These are phyloP conservation scores for Acropternis orthonyx DNA, from an alignment of 2,797 vertebrate species.

Conservation along the genomic window DNA sequence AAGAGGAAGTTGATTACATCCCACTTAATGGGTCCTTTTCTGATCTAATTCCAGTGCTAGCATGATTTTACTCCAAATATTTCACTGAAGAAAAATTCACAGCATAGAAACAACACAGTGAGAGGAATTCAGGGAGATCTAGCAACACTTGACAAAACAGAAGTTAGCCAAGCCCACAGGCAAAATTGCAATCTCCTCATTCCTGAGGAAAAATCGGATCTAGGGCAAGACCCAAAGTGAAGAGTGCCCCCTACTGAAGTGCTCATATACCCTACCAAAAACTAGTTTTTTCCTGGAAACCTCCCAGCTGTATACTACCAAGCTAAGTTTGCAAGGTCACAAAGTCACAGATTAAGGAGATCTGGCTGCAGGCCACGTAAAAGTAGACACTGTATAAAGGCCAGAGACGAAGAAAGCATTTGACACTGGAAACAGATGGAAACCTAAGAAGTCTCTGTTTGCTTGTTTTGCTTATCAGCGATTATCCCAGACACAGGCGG, in stretches of 20 bases:
- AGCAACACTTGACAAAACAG: background rate
- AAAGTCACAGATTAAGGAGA: background rate
- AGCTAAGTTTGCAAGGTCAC: background rate
- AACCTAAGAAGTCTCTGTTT: slow-evolving; percentile 57
- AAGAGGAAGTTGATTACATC: background rate
- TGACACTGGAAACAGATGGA: slow-evolving; percentile 20
- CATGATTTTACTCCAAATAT: background rate
- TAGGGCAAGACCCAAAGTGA: background rate
- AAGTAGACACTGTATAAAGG: slow-evolving; percentile 9
- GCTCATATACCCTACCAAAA: background rate
- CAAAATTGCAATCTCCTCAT: background rate
- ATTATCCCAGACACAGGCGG: slow-evolving; percentile 10
- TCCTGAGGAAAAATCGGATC: background rate
- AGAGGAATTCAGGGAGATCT: background rate
- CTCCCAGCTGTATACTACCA: background rate
- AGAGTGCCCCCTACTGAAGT: slow-evolving; percentile 34
- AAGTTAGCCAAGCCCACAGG: background rate
- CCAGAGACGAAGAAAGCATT: background rate
- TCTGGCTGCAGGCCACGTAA: background rate
- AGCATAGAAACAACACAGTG: background rate
- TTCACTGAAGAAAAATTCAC: background rate
- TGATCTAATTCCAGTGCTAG: background rate
- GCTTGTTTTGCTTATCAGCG: slow-evolving; percentile 52
- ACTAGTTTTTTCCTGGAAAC: background rate
- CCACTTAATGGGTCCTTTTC: background rate